Conservation (phyloP, 2,797 vertebrate species). For the Falco peregrinus region DNA sequence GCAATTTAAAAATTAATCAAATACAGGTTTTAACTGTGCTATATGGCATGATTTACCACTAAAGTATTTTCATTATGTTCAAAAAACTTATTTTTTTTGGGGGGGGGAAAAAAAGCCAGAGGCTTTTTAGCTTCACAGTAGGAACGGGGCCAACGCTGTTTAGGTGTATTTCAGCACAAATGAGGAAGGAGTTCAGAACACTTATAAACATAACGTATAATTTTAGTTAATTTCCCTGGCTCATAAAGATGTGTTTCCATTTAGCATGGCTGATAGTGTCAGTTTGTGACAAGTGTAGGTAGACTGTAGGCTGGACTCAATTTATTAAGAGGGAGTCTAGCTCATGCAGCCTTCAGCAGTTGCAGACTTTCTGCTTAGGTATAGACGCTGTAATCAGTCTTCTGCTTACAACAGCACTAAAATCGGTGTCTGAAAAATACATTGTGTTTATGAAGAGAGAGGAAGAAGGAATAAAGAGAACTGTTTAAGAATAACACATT, state of each 20-base stretch:
- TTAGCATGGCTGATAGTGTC: neutral
- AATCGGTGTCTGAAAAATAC: neutral
- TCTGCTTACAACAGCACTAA: neutral
- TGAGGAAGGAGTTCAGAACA: neutral
- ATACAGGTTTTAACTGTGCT: neutral
- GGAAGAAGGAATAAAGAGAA: neutral
- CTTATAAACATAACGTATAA: neutral
- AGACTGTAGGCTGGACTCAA: neutral
- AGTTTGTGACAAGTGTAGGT: neutral
- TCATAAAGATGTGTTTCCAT: neutral
- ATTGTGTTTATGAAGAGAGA: neutral
- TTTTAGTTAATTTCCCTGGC: neutral
- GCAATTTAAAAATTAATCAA: neutral
- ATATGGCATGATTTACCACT: neutral
- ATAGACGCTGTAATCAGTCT: neutral
- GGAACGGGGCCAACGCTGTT: neutral
- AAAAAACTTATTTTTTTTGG: neutral
- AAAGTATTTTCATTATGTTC: neutral
- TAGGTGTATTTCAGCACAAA: neutral
- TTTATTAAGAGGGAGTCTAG: neutral
- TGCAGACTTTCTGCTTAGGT: neutral
- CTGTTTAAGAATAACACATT: slow-evolving; percentile 9
- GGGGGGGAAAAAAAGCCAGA: too few species aligned
- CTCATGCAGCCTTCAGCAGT: neutral
- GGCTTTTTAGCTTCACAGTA: neutral